A percentile compares a stretch with the other conserved stretches of the same genome.
Evolutionary conservation across 2,888 invertebrate genomes (phyloP).

Genomic region (Toxonevra muliebris): DNA sequence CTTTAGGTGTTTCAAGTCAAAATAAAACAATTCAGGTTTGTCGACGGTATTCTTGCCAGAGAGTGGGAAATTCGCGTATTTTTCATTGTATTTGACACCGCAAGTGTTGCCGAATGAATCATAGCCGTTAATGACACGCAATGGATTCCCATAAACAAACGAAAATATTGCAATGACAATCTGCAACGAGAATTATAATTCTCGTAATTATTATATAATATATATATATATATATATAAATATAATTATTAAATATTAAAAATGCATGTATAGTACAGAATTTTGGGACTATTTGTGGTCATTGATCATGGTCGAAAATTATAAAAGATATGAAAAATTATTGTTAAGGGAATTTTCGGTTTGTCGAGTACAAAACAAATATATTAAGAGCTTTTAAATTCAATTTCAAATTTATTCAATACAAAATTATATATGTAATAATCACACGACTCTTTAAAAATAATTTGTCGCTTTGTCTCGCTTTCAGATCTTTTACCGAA

Average conservation of each 20-base stretch:
- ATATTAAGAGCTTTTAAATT: too few species aligned
- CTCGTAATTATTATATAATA: neutral
- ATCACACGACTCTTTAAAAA: too few species aligned
- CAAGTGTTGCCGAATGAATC: constrained; percentile 96
- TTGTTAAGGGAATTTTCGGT: too few species aligned
- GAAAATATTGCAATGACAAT: constrained; percentile 87
- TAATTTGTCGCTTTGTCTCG: too few species aligned
- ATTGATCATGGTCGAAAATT: too few species aligned
- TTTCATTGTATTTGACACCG: constrained; percentile 81
- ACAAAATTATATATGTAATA: too few species aligned
- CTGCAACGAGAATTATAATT: constrained; percentile 65
- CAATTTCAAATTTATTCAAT: too few species aligned
- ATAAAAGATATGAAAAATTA: too few species aligned
- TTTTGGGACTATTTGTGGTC: too few species aligned
- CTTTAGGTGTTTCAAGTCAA: constrained; percentile 80
- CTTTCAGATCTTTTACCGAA: too few species aligned
- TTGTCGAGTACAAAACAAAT: too few species aligned
- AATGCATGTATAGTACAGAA: too few species aligned
- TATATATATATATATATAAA: neutral
- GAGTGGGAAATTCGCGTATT: constrained; percentile 75
- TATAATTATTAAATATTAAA: neutral
- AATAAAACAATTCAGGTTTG: constrained; percentile 83
- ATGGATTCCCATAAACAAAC: constrained; percentile 86
- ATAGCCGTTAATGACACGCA: constrained; percentile 87
- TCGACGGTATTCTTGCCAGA: constrained; percentile 84